Evolutionary conservation across 2,888 invertebrate species (phyloP).

Genomic region (Opisthograptis luteolata): DNA sequence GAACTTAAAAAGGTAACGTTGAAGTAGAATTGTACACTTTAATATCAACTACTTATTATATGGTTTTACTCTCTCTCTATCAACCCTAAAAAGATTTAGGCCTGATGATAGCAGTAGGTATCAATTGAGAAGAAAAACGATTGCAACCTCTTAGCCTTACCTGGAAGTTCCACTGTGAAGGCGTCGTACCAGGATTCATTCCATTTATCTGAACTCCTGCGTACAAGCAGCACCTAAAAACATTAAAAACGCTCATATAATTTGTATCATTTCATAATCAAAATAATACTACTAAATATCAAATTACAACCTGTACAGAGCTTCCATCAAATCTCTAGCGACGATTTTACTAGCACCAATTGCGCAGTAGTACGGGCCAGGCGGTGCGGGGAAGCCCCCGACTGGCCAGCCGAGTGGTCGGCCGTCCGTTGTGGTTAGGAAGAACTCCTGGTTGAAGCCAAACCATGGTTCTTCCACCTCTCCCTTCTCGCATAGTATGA

Average conservation of each 20-base stretch:
- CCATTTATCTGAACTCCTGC: slow-evolving; percentile 91
- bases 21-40: too few species aligned
- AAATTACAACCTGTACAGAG: slow-evolving; percentile 81
- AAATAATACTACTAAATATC: too few species aligned
- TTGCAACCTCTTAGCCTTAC: slow-evolving; percentile 37
- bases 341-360: slow-evolving; percentile 91
- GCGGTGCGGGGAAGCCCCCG: slow-evolving; percentile 87
- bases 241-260: too few species aligned
- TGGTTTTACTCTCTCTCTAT: too few species aligned
- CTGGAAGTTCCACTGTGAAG: slow-evolving; percentile 88
- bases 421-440: slow-evolving; percentile 69
- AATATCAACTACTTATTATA: too few species aligned
- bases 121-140: background rate
- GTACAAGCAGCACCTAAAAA: slow-evolving; percentile 88
- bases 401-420: slow-evolving; percentile 90
- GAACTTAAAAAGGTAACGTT: too few species aligned
- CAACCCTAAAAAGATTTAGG: too few species aligned
- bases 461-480: slow-evolving; percentile 88
- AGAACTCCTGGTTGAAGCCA: slow-evolving; percentile 88
- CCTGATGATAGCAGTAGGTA: too few species aligned
- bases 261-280: too few species aligned
- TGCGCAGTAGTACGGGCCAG: slow-evolving; percentile 93
- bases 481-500: slow-evolving; percentile 81
- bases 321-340: slow-evolving; percentile 92
- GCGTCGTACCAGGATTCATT: slow-evolving; percentile 93